Base-by-base conservation (phyloP, 30 jellyfish, hydroid and myxozoan genomes). In the Hydractinia echinata region DNA sequence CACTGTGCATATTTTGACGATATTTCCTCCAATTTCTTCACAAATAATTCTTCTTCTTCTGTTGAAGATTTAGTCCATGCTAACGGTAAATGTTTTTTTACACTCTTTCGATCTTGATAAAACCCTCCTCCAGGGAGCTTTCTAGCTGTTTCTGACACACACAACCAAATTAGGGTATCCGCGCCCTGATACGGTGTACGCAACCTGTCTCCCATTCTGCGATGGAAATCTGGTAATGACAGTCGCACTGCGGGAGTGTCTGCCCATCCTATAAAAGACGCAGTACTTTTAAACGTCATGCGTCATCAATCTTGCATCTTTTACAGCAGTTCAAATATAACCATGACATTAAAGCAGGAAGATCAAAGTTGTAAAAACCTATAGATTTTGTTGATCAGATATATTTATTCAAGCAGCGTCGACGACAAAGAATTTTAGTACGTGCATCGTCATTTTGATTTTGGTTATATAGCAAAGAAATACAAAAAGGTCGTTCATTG, bases 101-200 rank as follows among this genome's bases (percentile, higher is more conserved):
- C 96, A 10, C 88, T 39, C 53, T 72, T 55, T 19, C 96, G 72
- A 72, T 89, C 96, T 69, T 83, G 91, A 70, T 82, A 89, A 79
- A 89, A 89, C 18, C 87, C 84, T 5, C 96, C 96, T 71, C 90
- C 72, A 39, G 95, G 77, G 55, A 64, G 77, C 76, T 71, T 88
- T 1, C 83, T 51, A 0, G 91, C 96, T 50, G 74, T 69, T 15
- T 89, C 88, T 77, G 96, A 89, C 11, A 84, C 53, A 61, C 88
- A 79, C 51, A 89, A 78, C 96, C 96, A 89, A 5, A 89, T 79
- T 50, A 89, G n/a, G 6, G 96, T 89, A 55, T 89, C 96, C 4
- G 96, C 96, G 10, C 96, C 96, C 60, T 89, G 91, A 8, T 87
- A 94, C 54, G 96, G 82, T 18, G 96, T 61, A 5, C 96, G 87